These are phyloP conservation scores for Brachirus orientalis DNA, from an alignment of 2,113 vertebrate species.

Conservation along the genomic window DNA sequence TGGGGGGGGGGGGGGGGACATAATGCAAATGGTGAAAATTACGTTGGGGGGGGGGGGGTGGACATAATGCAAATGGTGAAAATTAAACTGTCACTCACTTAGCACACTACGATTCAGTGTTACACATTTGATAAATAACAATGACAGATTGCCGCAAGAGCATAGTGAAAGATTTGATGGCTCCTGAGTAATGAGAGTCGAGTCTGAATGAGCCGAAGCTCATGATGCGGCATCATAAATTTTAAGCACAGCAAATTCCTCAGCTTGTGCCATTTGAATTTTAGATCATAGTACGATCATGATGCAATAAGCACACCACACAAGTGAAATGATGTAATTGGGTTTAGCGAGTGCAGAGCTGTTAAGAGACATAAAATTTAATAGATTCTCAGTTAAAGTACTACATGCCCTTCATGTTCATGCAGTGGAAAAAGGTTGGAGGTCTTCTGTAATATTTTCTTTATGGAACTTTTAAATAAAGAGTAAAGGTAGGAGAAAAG, in stretches of 20 bases:
- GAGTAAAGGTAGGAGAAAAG: not conserved
- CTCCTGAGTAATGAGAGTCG: slow-evolving; percentile 53
- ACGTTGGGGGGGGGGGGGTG: slow-evolving; percentile 13
- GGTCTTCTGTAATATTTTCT: slow-evolving; percentile 10
- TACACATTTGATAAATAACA: slow-evolving; percentile 64
- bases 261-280: slow-evolving; percentile 16
- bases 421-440: slow-evolving; percentile 5
- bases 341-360: slow-evolving; percentile 13
- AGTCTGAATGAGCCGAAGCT: slow-evolving; percentile 40
- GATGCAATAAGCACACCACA: slow-evolving; percentile 13
- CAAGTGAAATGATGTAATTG: slow-evolving; percentile 23
- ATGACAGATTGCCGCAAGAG: slow-evolving; percentile 49
- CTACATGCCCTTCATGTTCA: slow-evolving; percentile 1
- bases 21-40: slow-evolving; percentile 65
- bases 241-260: slow-evolving; percentile 31
- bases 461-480: not conserved
- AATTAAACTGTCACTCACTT: slow-evolving; percentile 78
- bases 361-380: slow-evolving; percentile 34
- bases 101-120: slow-evolving; percentile 44
- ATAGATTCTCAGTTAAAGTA: slow-evolving; percentile 34
- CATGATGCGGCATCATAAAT: slow-evolving; percentile 48
- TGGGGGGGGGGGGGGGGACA: not conserved
- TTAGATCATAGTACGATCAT: slow-evolving; percentile 41
- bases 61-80: slow-evolving; percentile 53
- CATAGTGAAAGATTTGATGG: slow-evolving; percentile 37